These are phyloP conservation scores for Prolemur simus DNA, from an alignment of 2,113 vertebrate species.

Conservation along the genomic window DNA sequence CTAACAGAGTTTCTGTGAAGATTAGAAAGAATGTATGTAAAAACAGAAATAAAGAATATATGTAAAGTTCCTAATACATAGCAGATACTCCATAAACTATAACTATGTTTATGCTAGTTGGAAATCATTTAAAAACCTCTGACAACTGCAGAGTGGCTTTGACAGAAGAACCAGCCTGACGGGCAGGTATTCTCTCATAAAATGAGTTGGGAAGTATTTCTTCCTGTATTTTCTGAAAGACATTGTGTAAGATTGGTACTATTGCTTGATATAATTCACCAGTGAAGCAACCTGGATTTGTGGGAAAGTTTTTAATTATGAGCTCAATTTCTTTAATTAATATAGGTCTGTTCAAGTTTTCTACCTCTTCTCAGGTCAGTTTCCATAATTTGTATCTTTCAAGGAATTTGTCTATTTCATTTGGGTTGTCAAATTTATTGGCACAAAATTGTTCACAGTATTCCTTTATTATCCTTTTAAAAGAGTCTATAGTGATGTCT, in stretches of 20 bases:
- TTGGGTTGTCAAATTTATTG: background rate
- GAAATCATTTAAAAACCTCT: constrained; percentile 27
- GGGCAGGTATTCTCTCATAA: background rate
- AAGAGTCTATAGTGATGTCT: background rate
- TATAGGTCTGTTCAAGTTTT: constrained; percentile 29
- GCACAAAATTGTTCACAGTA: background rate
- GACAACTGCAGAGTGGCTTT: background rate
- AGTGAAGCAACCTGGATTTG: background rate
- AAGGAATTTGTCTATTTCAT: constrained; percentile 34
- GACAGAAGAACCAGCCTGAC: background rate
- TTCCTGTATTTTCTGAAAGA: constrained; percentile 37
- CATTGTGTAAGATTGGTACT: background rate
- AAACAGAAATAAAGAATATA: constrained; percentile 32
- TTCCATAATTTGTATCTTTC: background rate
- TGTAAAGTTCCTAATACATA: background rate
- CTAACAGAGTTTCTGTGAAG: background rate
- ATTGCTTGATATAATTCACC: background rate
- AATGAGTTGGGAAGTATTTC: background rate
- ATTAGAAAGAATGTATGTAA: background rate
- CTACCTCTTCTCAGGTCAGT: background rate
- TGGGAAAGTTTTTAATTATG: background rate
- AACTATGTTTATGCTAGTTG: background rate
- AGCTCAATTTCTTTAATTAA: background rate
- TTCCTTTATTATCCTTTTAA: background rate
- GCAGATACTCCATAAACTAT: background rate